Percentiles rank a stretch among this genome's conserved stretches.
Evolutionary conservation across 1,140 invertebrate species (phyloP).

Genomic region (Stenopsyche tienmushanensis): DNA sequence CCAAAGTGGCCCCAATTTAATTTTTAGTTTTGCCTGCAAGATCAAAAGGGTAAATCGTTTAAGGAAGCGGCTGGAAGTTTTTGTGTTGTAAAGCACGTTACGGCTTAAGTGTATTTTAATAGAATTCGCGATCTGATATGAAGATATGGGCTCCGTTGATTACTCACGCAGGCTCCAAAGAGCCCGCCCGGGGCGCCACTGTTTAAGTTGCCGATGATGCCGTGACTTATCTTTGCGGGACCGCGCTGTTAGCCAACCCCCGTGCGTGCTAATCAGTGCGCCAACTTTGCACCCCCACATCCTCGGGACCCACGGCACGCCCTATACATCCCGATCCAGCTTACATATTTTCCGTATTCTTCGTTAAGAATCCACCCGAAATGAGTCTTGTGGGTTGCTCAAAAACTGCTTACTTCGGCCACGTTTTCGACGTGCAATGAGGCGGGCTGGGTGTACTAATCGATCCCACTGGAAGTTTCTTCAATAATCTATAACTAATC

Average conservation of each 20-base stretch:
- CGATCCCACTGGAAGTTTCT: no score
- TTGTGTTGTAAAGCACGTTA: slow-evolving; percentile 8
- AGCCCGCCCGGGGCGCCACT: not conserved
- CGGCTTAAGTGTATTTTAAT: slow-evolving; percentile 20
- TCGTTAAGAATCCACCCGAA: no score
- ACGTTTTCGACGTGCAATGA: no score
- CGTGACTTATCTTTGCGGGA: slow-evolving; percentile 17
- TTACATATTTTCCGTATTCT: no score
- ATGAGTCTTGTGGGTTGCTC: no score
- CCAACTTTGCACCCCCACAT: slow-evolving; percentile 1
- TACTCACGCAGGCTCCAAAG: slow-evolving; percentile 19
- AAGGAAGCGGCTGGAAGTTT: not conserved
- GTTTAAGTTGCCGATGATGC: not conserved
- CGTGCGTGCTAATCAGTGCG: slow-evolving; percentile 16
- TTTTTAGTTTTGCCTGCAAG: not conserved
- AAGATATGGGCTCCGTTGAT: not conserved
- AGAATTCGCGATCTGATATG: slow-evolving; percentile 18
- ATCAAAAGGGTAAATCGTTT: not conserved
- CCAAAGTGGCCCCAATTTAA: not conserved
- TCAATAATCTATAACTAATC: no score
- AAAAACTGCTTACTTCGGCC: no score
- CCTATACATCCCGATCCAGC: no score
- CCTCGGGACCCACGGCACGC: no score
- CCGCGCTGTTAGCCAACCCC: no score
- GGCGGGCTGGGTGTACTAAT: no score